phyloP scores from a whole-genome alignment of 2,888 invertebrate species.

The Dasysyrphus albostriatus region DNA sequence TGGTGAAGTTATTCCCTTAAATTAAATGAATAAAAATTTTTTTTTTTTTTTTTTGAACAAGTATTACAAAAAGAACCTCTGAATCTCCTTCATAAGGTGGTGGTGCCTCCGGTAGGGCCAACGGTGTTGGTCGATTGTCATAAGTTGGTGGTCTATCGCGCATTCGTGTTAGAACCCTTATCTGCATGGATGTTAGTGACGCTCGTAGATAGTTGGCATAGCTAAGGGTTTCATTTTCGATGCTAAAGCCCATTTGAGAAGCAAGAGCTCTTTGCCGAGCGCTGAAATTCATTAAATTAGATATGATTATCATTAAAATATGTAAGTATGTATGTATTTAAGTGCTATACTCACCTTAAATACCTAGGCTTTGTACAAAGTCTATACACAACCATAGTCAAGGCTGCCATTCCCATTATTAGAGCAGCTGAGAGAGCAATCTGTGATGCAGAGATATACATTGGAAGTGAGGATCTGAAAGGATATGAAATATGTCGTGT shows the following conservation, averaged over 20 bases:
- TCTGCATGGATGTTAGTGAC: conserved; percentile 77
- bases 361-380: conserved; percentile 77
- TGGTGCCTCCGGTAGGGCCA: conserved; percentile 69
- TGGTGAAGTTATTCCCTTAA: conserved; percentile 68
- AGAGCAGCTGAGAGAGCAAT: conserved; percentile 78
- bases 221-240: conserved; percentile 49
- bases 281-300: conserved; percentile 42
- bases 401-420: conserved; percentile 78
- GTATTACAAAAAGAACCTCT: conserved; percentile 7
- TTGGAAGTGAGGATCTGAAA: conserved; percentile 34
- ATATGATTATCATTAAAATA: not conserved
- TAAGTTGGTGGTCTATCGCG: conserved; percentile 78
- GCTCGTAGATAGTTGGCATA: conserved; percentile 71
- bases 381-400: conserved; percentile 77
- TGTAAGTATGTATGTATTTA: too few relatives aligned
- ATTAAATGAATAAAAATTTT: not conserved
- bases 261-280: conserved; percentile 69
- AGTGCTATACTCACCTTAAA: conserved; percentile 71
- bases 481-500: not conserved
- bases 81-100: conserved; percentile 74
- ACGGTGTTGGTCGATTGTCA: conserved; percentile 52
- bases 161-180: conserved; percentile 76
- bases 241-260: conserved; percentile 43
- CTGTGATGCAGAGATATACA: conserved; percentile 77
- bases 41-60: not conserved